These are phyloP conservation scores for Patiria miniata DNA, from an alignment of 35 echinoderm and acorn worm genomes.

Conservation along the genomic window DNA sequence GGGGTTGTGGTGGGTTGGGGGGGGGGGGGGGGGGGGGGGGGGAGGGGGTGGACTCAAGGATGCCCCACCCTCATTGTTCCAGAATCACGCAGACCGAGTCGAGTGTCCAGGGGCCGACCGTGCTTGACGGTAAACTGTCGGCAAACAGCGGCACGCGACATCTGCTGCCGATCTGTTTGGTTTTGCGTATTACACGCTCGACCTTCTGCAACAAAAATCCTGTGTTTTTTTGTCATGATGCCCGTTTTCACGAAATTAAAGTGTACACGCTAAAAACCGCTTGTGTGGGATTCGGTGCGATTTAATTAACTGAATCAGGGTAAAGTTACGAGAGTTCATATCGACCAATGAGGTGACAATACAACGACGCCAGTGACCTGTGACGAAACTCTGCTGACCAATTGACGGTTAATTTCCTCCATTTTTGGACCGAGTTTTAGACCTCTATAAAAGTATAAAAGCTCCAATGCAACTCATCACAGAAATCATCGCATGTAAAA, in stretches of 20 bases:
- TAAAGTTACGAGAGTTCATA: neutral
- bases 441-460: neutral
- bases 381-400: neutral
- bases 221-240: neutral
- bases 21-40: neutral
- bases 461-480: neutral
- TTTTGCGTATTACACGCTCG: constrained; percentile 9
- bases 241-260: neutral
- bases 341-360: constrained; percentile 7
- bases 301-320: neutral
- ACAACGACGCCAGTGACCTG: neutral
- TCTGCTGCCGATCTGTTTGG: neutral
- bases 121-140: neutral
- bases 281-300: neutral
- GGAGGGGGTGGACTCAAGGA: neutral
- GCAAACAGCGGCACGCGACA: constrained; percentile 16
- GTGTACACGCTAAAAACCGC: neutral
- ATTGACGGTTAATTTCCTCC: neutral
- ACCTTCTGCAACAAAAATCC: neutral
- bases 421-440: neutral
- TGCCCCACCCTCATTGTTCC: neutral
- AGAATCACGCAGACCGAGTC: neutral
- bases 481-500: neutral
- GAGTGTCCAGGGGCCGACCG: neutral
- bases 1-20: neutral